These are phyloP conservation scores for Archips xylosteana DNA, from an alignment of 2,888 invertebrate species.

Conservation along the genomic window DNA sequence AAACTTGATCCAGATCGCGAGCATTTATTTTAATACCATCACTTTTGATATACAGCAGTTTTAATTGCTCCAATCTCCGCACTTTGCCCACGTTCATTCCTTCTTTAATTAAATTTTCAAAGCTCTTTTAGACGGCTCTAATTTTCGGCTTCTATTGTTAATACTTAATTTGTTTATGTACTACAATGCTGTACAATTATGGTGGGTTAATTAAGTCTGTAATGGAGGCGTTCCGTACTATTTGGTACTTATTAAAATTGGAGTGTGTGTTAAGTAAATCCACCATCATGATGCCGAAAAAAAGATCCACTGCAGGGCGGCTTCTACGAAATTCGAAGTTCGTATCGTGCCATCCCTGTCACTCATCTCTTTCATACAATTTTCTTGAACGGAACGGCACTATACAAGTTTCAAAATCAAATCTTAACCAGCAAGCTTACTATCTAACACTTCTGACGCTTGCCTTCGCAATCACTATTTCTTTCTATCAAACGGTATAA, in stretches of 20 bases:
- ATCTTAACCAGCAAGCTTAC: too few species aligned
- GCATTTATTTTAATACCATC: slow-evolving; percentile 21
- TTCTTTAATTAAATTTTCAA: slow-evolving; percentile 40
- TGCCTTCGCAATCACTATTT: too few species aligned
- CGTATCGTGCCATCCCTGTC: too few species aligned
- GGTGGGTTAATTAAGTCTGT: slow-evolving; percentile 27
- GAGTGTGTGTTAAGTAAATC: slow-evolving; percentile 5
- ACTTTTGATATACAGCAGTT: slow-evolving; percentile 21
- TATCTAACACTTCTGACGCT: too few species aligned
- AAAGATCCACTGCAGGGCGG: too few species aligned
- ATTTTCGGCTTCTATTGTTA: slow-evolving; percentile 40
- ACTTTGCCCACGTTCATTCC: slow-evolving; percentile 2
- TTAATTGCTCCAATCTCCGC: slow-evolving; percentile 20
- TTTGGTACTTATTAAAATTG: slow-evolving; percentile 15
- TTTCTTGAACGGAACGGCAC: too few species aligned
- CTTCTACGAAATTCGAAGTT: too few species aligned
- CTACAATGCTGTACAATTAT: slow-evolving; percentile 37
- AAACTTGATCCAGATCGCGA: background rate
- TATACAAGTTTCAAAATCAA: too few species aligned
- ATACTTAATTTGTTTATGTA: slow-evolving; percentile 39
- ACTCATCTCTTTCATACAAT: too few species aligned
- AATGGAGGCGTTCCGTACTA: slow-evolving; percentile 14
- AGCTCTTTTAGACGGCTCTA: slow-evolving; percentile 35
- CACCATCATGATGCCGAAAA: background rate
- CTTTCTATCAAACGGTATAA: too few species aligned